Evolutionary conservation across 2,797 vertebrate genomes (phyloP).

Genomic region (Varecia variegata): DNA sequence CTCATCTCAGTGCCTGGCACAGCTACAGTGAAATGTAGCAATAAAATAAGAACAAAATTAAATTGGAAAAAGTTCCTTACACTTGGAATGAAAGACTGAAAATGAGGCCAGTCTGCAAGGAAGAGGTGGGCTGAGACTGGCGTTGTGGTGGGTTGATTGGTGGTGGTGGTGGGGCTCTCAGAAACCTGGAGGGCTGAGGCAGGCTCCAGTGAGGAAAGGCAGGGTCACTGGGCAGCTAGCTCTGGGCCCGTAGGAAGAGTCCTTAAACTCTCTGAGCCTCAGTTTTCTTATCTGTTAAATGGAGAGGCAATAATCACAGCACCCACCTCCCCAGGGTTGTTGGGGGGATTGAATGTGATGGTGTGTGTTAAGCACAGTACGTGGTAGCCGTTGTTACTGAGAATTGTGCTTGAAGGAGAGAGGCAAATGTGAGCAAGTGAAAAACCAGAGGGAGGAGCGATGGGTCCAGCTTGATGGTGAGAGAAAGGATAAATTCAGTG

Average conservation of each 20-base stretch:
- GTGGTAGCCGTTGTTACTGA: not conserved
- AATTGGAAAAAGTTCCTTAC: too few relatives aligned
- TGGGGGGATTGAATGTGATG: not conserved
- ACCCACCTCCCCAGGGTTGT: not conserved
- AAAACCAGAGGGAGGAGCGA: not conserved
- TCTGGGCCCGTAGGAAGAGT: not conserved
- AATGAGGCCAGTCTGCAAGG: too few relatives aligned
- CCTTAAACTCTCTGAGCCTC: not conserved
- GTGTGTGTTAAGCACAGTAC: not conserved
- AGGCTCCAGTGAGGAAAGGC: too few relatives aligned
- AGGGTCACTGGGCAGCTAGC: not conserved
- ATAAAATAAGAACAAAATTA: too few relatives aligned
- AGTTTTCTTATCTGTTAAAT: not conserved
- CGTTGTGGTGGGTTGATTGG: fast-evolving
- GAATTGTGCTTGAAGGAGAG: not conserved
- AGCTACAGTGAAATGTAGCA: too few relatives aligned
- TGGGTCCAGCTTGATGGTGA: not conserved
- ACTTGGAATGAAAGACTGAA: too few relatives aligned
- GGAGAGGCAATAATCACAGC: not conserved
- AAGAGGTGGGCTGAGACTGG: not conserved
- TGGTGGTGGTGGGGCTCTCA: not conserved
- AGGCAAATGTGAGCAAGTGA: not conserved
- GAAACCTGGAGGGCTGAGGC: not conserved
- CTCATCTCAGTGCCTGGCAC: too few relatives aligned
- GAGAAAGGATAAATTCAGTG: not conserved